Percentiles rank a stretch among this genome's conserved stretches.
Evolutionary conservation across 2,888 invertebrate genomes (phyloP).

Genomic region (Melitaea athalia): DNA sequence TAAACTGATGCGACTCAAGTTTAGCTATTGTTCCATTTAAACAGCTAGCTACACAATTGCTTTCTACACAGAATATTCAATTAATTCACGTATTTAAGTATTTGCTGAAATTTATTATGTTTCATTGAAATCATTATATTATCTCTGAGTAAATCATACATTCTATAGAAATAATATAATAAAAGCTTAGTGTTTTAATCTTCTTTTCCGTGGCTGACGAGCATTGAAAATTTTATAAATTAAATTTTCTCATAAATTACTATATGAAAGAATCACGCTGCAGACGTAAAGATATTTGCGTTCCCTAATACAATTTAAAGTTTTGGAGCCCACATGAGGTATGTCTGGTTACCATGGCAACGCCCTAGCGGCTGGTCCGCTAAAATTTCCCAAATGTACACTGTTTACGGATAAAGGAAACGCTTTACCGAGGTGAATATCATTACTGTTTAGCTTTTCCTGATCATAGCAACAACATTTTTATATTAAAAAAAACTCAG

Average conservation of each 20-base stretch:
- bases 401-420: slow-evolving; percentile 71
- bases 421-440: slow-evolving; percentile 80
- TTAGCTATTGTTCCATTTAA: no score
- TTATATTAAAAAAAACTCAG: neutral
- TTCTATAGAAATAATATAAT: no score
- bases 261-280: slow-evolving; percentile 55
- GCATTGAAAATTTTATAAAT: slow-evolving; percentile 20
- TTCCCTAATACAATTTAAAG: slow-evolving; percentile 80
- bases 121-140: no score
- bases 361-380: slow-evolving; percentile 66
- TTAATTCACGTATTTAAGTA: no score
- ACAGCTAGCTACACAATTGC: no score
- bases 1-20: no score
- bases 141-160: no score
- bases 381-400: slow-evolving; percentile 71
- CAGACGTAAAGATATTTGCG: slow-evolving; percentile 63
- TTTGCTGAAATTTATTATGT: no score
- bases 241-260: slow-evolving; percentile 30
- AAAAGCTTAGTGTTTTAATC: neutral
- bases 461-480: slow-evolving; percentile 14
- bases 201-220: neutral
- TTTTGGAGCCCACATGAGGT: slow-evolving; percentile 78
- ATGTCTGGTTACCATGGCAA: slow-evolving; percentile 74
- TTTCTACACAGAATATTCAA: no score
- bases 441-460: slow-evolving; percentile 61